phyloP scores from a whole-genome alignment of 1,140 invertebrate species.

The Ceratosolen solmsi region DNA sequence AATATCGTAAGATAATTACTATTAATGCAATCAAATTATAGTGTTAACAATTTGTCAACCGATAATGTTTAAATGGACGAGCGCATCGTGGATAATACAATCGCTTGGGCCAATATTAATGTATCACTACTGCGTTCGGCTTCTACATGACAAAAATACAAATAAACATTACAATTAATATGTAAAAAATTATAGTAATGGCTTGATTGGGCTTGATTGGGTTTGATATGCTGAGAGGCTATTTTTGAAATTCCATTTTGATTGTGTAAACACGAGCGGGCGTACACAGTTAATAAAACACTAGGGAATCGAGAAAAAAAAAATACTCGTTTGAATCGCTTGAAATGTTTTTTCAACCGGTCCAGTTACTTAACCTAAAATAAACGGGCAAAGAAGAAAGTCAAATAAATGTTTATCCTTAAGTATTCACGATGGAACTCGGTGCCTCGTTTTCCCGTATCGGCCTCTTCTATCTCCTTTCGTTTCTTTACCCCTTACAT shows the following conservation, averaged over 20 bases:
- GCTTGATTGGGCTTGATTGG: too few species aligned
- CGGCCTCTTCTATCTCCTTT: not conserved
- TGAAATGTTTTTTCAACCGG: not conserved
- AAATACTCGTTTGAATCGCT: not conserved
- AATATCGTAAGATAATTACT: too few species aligned
- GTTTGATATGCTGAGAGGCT: too few species aligned
- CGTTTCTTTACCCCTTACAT: not conserved
- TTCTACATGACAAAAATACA: too few species aligned
- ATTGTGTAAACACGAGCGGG: not conserved
- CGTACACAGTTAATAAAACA: not conserved
- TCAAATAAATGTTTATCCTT: constrained; percentile 9
- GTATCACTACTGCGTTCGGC: too few species aligned
- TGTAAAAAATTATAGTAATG: too few species aligned
- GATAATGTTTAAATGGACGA: too few species aligned
- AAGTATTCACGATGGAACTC: not conserved
- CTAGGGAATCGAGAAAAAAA: not conserved
- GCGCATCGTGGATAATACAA: too few species aligned
- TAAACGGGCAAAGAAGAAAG: not conserved
- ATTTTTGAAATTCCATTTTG: not conserved
- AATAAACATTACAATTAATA: too few species aligned
- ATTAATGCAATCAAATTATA: too few species aligned
- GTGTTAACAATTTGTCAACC: too few species aligned
- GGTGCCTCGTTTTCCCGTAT: not conserved
- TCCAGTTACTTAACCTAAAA: constrained; percentile 11
- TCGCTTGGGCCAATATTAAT: too few species aligned